Conservation (phyloP, 2,113 vertebrate species). For the Trematocara nigrifrons region DNA sequence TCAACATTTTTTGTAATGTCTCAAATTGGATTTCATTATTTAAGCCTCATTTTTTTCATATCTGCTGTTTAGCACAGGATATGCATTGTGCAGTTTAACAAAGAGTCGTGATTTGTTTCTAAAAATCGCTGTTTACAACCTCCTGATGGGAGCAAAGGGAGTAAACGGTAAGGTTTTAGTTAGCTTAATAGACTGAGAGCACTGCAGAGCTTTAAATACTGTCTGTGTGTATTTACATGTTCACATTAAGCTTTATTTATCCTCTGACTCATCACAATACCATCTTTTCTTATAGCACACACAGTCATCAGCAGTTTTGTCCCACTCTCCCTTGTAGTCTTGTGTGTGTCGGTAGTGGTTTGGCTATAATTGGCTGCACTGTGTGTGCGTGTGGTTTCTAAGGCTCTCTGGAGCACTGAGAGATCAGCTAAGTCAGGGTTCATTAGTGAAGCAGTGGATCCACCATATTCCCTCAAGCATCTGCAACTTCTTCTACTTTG, state of each 20-base stretch:
- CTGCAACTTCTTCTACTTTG: background rate
- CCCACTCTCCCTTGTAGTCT: background rate
- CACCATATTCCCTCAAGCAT: background rate
- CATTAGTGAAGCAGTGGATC: conserved; percentile 28
- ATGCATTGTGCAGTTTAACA: background rate
- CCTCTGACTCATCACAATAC: background rate
- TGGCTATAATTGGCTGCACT: conserved; percentile 33
- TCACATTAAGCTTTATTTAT: background rate
- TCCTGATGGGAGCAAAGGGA: background rate
- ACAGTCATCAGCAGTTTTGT: background rate
- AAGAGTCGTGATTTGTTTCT: background rate
- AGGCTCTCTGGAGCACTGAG: background rate
- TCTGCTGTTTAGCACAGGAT: background rate
- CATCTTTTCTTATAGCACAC: background rate
- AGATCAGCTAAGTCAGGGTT: conserved; percentile 45
- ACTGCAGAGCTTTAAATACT: background rate
- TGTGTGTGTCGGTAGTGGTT: background rate
- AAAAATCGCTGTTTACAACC: background rate
- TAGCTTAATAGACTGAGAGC: background rate
- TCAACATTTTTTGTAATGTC: background rate
- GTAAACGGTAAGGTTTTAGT: background rate
- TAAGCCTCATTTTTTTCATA: background rate
- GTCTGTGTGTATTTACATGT: background rate
- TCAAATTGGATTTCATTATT: background rate
- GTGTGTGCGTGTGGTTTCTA: background rate